A percentile compares a stretch with the other conserved stretches of the same genome.
Evolutionary conservation across 2,888 invertebrate genomes (phyloP).

Genomic region (Nymphalis polychloros): DNA sequence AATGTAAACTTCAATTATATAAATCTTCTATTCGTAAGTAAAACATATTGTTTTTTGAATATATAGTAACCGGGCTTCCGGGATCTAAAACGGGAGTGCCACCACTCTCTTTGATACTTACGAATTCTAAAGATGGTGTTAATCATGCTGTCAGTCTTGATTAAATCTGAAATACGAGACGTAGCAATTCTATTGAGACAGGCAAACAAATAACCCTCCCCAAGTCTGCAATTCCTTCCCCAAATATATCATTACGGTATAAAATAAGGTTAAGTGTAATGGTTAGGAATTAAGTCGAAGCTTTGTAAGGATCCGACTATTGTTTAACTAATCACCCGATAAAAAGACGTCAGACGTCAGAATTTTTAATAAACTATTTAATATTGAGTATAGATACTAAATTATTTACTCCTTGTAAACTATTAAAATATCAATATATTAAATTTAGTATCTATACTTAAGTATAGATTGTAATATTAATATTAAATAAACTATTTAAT

Average conservation of each 20-base stretch:
- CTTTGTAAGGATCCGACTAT: background rate
- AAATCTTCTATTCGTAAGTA: too few species aligned
- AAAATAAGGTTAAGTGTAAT: constrained; percentile 10
- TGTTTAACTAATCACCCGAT: too few species aligned
- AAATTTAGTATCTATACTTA: too few species aligned
- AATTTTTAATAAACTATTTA: too few species aligned
- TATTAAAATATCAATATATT: too few species aligned
- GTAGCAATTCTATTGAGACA: constrained; percentile 25
- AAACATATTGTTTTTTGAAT: too few species aligned
- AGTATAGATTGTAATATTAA: too few species aligned
- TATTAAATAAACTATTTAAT: too few species aligned
- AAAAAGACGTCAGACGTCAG: too few species aligned
- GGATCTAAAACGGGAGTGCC: constrained; percentile 10
- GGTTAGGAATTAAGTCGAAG: background rate
- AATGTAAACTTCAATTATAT: too few species aligned
- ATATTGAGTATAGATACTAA: background rate
- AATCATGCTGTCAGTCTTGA: constrained; percentile 34
- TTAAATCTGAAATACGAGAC: constrained; percentile 33
- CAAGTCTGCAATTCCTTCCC: constrained; percentile 6
- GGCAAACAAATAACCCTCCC: constrained; percentile 26
- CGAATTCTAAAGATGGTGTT: constrained; percentile 33
- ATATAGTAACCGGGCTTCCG: background rate
- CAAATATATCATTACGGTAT: constrained; percentile 7
- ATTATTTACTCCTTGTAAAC: too few species aligned
- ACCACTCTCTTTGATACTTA: constrained; percentile 17